Conservation (phyloP, 2,113 vertebrate species). For the Urocolius indicus region DNA sequence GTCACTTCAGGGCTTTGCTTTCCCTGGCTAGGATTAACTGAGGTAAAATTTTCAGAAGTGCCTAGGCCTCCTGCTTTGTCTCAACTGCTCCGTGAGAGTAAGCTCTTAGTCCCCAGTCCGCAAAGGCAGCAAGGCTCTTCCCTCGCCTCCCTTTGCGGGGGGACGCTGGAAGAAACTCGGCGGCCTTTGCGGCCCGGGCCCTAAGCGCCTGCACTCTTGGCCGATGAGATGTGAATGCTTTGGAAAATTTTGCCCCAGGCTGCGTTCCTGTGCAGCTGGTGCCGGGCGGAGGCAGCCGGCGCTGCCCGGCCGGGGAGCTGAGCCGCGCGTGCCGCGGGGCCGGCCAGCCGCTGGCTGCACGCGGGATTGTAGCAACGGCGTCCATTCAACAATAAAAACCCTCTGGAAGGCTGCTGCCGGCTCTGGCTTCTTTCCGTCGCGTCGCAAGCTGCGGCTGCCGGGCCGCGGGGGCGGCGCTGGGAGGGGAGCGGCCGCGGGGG, state of each 20-base stretch:
- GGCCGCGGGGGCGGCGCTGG: no score
- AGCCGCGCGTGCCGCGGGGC: no score
- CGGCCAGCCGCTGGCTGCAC: accelerated
- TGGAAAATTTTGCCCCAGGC: constrained; percentile 52
- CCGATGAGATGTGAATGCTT: background rate
- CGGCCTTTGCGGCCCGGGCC: background rate
- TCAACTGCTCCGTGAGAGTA: background rate
- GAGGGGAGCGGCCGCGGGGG: no score
- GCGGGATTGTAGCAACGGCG: background rate
- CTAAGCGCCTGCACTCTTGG: background rate
- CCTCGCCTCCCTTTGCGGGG: no score
- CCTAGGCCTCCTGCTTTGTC: background rate
- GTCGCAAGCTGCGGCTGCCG: no score
- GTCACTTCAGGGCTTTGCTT: constrained; percentile 27
- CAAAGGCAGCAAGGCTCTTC: background rate
- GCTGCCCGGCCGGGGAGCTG: no score
- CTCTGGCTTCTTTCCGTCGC: background rate
- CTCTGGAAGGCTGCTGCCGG: background rate
- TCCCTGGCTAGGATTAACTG: constrained; percentile 33
- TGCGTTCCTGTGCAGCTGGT: background rate
- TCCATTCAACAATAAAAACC: constrained; percentile 39
- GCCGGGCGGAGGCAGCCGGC: background rate
- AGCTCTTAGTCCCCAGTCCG: background rate
- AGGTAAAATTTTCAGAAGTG: constrained; percentile 55
- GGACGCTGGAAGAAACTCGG: background rate